Evolutionary conservation across 2,797 vertebrate genomes (phyloP), one percentile per base, ranked within the genome.

Genomic region (Pangasius larnaudii): DNA sequence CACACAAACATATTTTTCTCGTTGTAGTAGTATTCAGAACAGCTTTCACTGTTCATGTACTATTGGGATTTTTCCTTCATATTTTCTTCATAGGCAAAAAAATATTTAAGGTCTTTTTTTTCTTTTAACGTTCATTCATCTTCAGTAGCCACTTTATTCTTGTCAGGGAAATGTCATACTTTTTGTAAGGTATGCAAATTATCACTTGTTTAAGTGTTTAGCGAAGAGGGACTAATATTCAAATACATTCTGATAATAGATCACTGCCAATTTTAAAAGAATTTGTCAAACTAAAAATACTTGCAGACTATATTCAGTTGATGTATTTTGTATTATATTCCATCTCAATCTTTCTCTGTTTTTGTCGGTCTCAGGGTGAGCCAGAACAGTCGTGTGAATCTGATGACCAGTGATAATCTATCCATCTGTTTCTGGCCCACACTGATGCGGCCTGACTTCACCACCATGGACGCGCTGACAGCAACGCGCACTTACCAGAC

Each of bases 361-460:
- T 85, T 63, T 51, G 18, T 67, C 63, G 56, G 33, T 46, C 93
- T 0, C 93, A 99, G 98, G 93, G 98, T 99, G 91, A 97, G 97
- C 94, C 97, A 98, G 93, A 96, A 98, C 93, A 96, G 93, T 94
- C 96, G 97, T 39, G 30, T 97, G 91, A 99, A 99, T 93, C 95
- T 99, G 94, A 99, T 99, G 98, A 99, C 98, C 85, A 99, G 98
- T 4, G 98, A 99, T 91, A 99, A 99, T 94, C 92, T 99, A 89
- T 99, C 98, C 94, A 99, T 99, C 94, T 99, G 98, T 92, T 99
- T 99, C 95, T 99, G 98, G 98, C 98, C 98, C 82, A 99, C 98
- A 0, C 86, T 99, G 86, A 99, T 99, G 98, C 90, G 98, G 18
- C 98, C 98, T 0, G 98, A 99, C 92, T 99, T 99, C 95, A 96